Evolutionary conservation across 2,113 vertebrate species (phyloP).

Genomic region (Cyanoramphus novaezelandiae): DNA sequence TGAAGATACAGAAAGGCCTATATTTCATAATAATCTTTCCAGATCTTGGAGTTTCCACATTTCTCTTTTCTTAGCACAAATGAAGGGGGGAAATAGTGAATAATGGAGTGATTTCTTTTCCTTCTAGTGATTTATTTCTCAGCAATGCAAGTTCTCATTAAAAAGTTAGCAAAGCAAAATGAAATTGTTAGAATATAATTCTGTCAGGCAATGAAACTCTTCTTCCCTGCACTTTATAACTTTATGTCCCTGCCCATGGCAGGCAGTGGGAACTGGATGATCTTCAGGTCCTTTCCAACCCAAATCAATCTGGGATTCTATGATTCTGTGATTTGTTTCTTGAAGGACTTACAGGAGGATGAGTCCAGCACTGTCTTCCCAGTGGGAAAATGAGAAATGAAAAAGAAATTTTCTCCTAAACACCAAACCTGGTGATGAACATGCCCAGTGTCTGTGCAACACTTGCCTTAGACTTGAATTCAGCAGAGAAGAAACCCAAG

Average conservation of each 20-base stretch:
- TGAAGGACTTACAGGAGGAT: not conserved
- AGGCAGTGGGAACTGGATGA: not conserved
- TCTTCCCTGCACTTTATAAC: not conserved
- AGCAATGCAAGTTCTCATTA: not conserved
- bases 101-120: not conserved
- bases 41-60: not conserved
- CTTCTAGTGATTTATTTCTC: not conserved
- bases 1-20: not conserved
- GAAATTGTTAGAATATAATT: not conserved
- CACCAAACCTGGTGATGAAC: not conserved
- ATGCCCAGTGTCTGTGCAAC: not conserved
- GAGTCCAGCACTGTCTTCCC: not conserved
- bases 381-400: not conserved
- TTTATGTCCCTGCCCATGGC: not conserved
- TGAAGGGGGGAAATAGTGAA: not conserved
- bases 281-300: not conserved
- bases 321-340: not conserved
- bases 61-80: not conserved
- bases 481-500: not conserved
- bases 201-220: not conserved
- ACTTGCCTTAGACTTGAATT: not conserved
- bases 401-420: not conserved
- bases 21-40: not conserved
- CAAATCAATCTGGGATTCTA: not conserved
- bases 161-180: not conserved